Evolutionary conservation across 2,113 vertebrate genomes (phyloP), one percentile per base, ranked within the genome.

Genomic region (Herpailurus yagouaroundi): DNA sequence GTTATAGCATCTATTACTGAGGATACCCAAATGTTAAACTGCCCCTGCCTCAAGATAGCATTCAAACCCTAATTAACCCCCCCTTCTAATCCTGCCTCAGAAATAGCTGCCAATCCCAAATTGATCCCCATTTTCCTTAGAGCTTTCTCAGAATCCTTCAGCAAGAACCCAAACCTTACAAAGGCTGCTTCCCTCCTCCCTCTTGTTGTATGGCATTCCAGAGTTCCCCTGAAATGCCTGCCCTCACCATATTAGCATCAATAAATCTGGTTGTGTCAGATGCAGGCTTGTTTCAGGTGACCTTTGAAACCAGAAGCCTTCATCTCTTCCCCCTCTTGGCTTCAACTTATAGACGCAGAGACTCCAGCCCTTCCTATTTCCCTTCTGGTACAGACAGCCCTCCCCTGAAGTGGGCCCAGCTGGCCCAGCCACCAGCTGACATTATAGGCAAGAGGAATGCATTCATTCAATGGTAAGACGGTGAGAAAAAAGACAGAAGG

Each of bases 81-180:
- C n/a, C 14, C 66, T 91, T 80, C 81, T 80, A 80, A 63, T 52
- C 64, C 81, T 86, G 74, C 19, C 25, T 66, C 88, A 87, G 88
- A 81, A 94, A 86, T 38, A 57, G 66, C 45, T 55, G 74, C 74
- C 45, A 87, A 81, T 55, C 80, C 73, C 71, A 85, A 94, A 94
- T 4, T 80, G 64, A 94, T 23, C 18, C 50, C 55, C 52, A 64
- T 23, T 31, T 73, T 27, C 55, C 36, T 79, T 11, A 82, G 10
- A 57, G 48, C 4, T 18, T 74, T 60, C 52, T 94, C 45, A 55
- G 55, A 87, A 91, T 33, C 12, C 9, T 66, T 73, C 48, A 74
- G 45, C 25, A 73, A 55, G 45, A 96, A 82, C 48, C 15, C 31
- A 76, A 48, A 57, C 25, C 19, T 48, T 68, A 66, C 1, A 57